These are phyloP conservation scores for Alcedo atthis DNA, from an alignment of 2,797 vertebrate species.

Conservation along the genomic window DNA sequence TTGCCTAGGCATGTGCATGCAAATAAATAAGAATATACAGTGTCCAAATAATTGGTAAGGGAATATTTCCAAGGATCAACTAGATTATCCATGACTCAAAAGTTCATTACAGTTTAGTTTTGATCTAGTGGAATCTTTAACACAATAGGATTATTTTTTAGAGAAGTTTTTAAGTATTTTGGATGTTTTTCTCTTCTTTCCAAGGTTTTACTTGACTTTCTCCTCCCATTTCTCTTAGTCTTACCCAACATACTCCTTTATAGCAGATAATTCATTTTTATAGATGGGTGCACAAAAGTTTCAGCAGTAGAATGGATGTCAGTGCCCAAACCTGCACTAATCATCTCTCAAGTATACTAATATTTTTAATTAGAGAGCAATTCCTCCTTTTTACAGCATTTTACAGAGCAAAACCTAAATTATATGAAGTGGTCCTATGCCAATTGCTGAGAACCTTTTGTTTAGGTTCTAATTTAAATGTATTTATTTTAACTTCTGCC, in stretches of 20 bases:
- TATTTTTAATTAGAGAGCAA: neutral
- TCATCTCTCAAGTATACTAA: neutral
- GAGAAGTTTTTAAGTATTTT: neutral
- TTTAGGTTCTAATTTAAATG: neutral
- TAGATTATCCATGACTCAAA: neutral
- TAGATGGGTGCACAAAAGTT: neutral
- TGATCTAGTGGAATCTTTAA: neutral
- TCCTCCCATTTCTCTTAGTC: neutral
- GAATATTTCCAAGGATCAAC: neutral
- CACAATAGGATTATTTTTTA: neutral
- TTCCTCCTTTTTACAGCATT: neutral
- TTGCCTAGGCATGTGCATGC: neutral
- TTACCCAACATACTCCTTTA: neutral
- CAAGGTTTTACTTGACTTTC: neutral
- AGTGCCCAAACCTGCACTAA: neutral
- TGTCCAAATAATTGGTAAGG: neutral
- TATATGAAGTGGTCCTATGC: fast-evolving
- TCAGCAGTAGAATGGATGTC: neutral
- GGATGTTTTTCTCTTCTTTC: neutral
- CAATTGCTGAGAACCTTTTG: neutral
- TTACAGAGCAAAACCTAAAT: neutral
- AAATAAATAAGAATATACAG: neutral
- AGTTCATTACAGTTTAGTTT: neutral
- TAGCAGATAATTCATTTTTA: neutral
- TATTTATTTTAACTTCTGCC: neutral